Percentiles rank a stretch among this genome's conserved stretches.
Conservation (phyloP, 1,140 invertebrate genomes). For the Heliothis virescens region DNA sequence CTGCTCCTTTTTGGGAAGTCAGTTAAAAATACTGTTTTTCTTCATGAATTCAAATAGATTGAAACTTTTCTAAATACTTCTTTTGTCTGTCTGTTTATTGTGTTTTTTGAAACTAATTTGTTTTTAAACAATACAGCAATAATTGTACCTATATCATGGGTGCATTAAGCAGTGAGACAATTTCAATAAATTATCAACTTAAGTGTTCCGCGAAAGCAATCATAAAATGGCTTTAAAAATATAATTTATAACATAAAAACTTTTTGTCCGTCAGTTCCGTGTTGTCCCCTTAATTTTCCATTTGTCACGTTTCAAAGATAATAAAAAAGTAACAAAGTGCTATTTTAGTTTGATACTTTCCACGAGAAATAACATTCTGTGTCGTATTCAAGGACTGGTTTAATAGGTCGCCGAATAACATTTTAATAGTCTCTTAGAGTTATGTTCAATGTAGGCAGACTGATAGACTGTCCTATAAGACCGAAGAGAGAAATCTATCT, state of each 20-base stretch:
- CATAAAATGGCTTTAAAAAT: conserved; percentile 37
- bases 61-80: too few relatives aligned
- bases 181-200: conserved; percentile 19
- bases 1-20: too few relatives aligned
- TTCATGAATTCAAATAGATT: too few relatives aligned
- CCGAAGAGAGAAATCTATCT: too few relatives aligned
- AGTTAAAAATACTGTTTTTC: too few relatives aligned
- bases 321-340: conserved; percentile 17
- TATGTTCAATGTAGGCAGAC: too few relatives aligned
- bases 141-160: too few relatives aligned
- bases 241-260: conserved; percentile 38
- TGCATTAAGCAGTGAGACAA: background rate
- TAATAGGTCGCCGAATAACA: background rate
- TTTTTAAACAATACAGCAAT: too few relatives aligned
- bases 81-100: too few relatives aligned
- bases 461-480: too few relatives aligned
- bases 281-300: conserved; percentile 9
- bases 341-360: conserved; percentile 21
- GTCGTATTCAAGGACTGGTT: conserved; percentile 1
- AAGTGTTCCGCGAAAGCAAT: background rate
- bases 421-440: too few relatives aligned
- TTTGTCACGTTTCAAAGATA: conserved; percentile 19
- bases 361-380: conserved; percentile 13
- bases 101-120: too few relatives aligned
- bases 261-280: background rate